Evolutionary conservation across 2,888 invertebrate species (phyloP).

Genomic region (Apodemia mormo): DNA sequence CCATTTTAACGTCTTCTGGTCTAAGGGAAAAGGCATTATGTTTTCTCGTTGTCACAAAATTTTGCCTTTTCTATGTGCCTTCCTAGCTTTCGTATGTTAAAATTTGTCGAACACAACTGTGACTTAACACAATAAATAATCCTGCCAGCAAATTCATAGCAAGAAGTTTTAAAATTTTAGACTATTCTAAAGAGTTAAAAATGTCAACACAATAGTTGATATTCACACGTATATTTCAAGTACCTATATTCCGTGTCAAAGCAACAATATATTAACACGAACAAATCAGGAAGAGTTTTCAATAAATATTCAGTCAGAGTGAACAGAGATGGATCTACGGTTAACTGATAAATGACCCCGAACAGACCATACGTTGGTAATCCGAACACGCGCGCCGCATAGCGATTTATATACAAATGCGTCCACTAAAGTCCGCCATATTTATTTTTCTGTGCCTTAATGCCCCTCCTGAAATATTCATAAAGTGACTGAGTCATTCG

Average conservation of each 20-base stretch:
- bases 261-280: neutral
- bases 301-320: slow-evolving; percentile 59
- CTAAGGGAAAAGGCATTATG: too few relatives aligned
- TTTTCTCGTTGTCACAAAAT: too few relatives aligned
- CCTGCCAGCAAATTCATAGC: too few relatives aligned
- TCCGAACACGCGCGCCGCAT: slow-evolving; percentile 64
- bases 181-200: too few relatives aligned
- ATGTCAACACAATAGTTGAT: slow-evolving; percentile 31
- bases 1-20: too few relatives aligned
- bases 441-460: slow-evolving; percentile 76
- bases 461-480: slow-evolving; percentile 78
- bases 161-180: too few relatives aligned
- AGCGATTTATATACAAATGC: slow-evolving; percentile 77
- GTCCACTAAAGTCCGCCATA: slow-evolving; percentile 70
- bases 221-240: neutral
- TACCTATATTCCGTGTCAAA: neutral
- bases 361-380: slow-evolving; percentile 54
- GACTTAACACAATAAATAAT: too few relatives aligned
- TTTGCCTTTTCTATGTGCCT: too few relatives aligned
- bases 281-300: slow-evolving; percentile 44
- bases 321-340: slow-evolving; percentile 59
- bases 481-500: slow-evolving; percentile 70
- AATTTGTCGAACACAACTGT: too few relatives aligned
- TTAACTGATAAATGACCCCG: slow-evolving; percentile 65
- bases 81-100: too few relatives aligned